Evolutionary conservation across 2,797 vertebrate species (phyloP), one percentile per base, ranked within the genome.

Genomic region (Clarias pachynema): DNA sequence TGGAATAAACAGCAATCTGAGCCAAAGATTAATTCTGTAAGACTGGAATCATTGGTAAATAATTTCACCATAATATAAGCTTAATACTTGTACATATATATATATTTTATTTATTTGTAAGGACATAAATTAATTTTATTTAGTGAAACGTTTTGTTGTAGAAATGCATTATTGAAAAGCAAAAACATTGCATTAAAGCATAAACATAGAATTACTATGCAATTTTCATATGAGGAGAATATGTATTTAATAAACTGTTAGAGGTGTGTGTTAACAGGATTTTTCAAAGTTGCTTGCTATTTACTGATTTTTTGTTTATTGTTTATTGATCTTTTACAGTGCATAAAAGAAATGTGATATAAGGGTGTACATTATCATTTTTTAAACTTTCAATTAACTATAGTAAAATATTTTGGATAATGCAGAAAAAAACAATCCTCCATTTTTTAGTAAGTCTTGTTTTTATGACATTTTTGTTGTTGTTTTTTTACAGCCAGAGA

Each of bases 21-120:
- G 86, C 79, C 82, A 65, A 26, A 90, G 88, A 90, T 90, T 90
- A 90, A 79, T 72, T 77, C 74, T 29, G 22, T n/a, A 24, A 16
- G 70, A n/a, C 24, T 73, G 22, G 2, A 56, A 57, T 8, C 26
- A 56, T 6, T 75, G 44, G 24, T 44, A 16, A 73, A 44, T 2
- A 72, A 44, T 44, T n/a, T 44, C 4, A 72, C 1, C 18, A 49
- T n/a, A 15, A 8, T 1, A 53, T 15, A 53, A 18, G 72, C n/a
- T 1, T n/a, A 49, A 49, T 49, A 26, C 24, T 72, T 24, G 9
- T 40, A 7, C 56, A 7, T 3, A 49, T 26, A 49, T 26, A 6
- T 53, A 9, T n/a, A 6, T 2, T 29, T 62, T 20, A 53, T 29
- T 81, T 57, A 53, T 82, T 56, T 74, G 44, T 40, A 44, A 44